These are phyloP conservation scores for Enteromius treurensis DNA, from an alignment of 2,797 vertebrate genomes.

Conservation along the genomic window DNA sequence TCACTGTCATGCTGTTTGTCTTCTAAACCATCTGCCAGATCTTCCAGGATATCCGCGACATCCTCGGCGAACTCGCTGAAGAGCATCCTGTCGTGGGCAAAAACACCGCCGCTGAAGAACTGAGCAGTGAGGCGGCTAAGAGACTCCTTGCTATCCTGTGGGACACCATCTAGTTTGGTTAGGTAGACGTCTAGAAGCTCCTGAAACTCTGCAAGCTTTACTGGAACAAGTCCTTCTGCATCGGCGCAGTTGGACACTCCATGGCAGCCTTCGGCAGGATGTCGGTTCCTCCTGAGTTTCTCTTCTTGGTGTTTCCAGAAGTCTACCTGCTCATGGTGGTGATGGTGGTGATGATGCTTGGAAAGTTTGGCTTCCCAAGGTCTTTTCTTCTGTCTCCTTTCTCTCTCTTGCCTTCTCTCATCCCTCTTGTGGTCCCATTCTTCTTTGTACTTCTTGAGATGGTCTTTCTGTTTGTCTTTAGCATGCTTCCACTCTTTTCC, in stretches of 20 bases:
- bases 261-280: slow-evolving; percentile 66
- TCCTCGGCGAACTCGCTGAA: slow-evolving; percentile 78
- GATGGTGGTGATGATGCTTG: slow-evolving; percentile 56
- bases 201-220: slow-evolving; percentile 76
- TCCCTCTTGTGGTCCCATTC: slow-evolving; percentile 78
- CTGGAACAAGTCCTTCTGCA: slow-evolving; percentile 74
- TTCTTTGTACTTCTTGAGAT: slow-evolving; percentile 74
- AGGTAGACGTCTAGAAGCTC: slow-evolving; percentile 77
- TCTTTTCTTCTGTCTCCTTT: slow-evolving; percentile 75
- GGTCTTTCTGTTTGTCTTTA: slow-evolving; percentile 63
- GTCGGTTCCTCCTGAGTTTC: slow-evolving; percentile 71
- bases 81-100: slow-evolving; percentile 72
- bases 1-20: slow-evolving; percentile 58
- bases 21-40: slow-evolving; percentile 74
- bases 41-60: slow-evolving; percentile 79
- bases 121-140: slow-evolving; percentile 67
- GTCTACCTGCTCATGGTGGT: slow-evolving; percentile 52
- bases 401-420: slow-evolving; percentile 72
- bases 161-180: slow-evolving; percentile 72
- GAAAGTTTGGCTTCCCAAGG: slow-evolving; percentile 67
- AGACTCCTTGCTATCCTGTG: slow-evolving; percentile 67
- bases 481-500: slow-evolving; percentile 64
- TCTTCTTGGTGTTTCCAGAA: slow-evolving; percentile 79
- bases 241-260: slow-evolving; percentile 72
- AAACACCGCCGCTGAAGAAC: slow-evolving; percentile 74